Evolutionary conservation across 2,888 invertebrate genomes (phyloP), one percentile per base, ranked within the genome.

Genomic region (Lymantria dispar): DNA sequence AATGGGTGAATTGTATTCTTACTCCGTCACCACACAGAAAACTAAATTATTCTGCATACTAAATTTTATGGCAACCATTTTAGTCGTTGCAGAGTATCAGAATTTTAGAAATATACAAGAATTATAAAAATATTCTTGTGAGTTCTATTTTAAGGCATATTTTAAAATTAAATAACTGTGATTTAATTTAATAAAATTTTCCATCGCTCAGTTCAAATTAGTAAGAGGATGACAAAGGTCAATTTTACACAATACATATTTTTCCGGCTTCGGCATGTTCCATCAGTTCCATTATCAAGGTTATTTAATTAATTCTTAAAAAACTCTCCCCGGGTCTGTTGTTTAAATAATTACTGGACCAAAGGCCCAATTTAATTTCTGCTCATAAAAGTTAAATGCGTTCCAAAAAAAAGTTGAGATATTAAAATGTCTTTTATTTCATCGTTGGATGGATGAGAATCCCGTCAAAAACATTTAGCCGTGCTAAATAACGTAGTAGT

Each of bases 271-370:
- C 60, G 52, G 57, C 61, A 63, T 50, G 54, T 54, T 3, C 60
- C 22, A 22, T 22, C 22, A 63, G 70, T 40, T 9, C 74, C 73
- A 74, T 78, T 79, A 78, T 65, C 55, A 58, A 65, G 68, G 78
- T 78, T 72, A 81, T 80, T 83, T 80, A 74, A 84, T 85, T 84
- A 82, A 75, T 68, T 58, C 68, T 71, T 73, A 75, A 76, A 74
- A 38, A 72, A 70, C 68, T 65, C 51, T 60, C 66, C 8, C 64
- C 62, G 64, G 68, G 51, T 64, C 68, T 72, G 74, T 72, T 73
- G 74, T 73, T 76, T 77, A 75, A 79, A 78, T 79, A 78, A 79
- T 76, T 73, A 72, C 68, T 62, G 52, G 55, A 63, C 48, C 64
- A 54, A 62, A 65, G 66, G 67, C 60, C 61, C 57, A 58, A 66